These are phyloP conservation scores for Sinodicranocentrus sp. DNA, from an alignment of 2,888 invertebrate species.

Conservation along the genomic window DNA sequence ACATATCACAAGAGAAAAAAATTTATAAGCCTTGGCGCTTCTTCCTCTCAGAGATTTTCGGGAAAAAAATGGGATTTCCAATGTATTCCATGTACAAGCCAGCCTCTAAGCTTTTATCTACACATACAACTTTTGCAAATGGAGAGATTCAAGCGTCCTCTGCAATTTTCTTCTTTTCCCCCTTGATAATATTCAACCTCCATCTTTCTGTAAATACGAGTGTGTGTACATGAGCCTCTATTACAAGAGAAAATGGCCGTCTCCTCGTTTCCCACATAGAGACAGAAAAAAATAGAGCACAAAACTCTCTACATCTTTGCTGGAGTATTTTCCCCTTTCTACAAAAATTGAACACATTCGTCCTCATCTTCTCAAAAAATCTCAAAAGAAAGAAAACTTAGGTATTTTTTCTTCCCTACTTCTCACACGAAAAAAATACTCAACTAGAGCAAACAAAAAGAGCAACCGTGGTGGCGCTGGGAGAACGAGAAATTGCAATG, in stretches of 20 bases:
- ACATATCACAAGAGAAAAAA: slow-evolving; percentile 9
- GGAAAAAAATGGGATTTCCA: slow-evolving; percentile 50
- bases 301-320: not conserved
- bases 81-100: slow-evolving; percentile 8
- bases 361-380: not conserved
- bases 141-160: not conserved
- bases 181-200: not conserved
- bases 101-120: slow-evolving; percentile 54
- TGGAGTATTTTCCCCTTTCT: not conserved
- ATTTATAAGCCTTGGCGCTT: slow-evolving; percentile 10
- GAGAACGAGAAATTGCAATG: not conserved
- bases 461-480: not conserved
- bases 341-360: not conserved
- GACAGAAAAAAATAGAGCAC: not conserved
- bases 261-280: not conserved
- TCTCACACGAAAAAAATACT: not conserved
- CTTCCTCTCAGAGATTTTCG: slow-evolving; percentile 12
- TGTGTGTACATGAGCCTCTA: not conserved
- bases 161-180: not conserved
- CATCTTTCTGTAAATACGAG: not conserved
- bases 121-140: slow-evolving; percentile 33
- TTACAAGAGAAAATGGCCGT: not conserved
- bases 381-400: not conserved
- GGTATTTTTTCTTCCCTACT: not conserved
- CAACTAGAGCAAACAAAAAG: not conserved